Evolutionary conservation across 2,888 invertebrate species (phyloP), one percentile per base, ranked within the genome.

Genomic region (Meteorus cinctellus): DNA sequence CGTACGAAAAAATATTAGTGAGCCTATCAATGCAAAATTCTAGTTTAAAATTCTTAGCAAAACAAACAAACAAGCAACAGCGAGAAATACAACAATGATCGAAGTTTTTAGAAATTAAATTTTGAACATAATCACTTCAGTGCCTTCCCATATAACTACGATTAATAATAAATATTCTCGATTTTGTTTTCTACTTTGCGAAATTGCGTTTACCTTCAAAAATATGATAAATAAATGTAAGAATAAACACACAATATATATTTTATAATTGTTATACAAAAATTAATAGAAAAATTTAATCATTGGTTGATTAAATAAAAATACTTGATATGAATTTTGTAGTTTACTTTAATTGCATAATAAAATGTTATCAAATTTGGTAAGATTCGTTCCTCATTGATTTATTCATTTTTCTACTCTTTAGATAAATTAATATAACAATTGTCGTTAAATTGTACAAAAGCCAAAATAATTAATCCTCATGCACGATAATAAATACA

Each of bases 1-100:
- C 19, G 0, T n/a, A 19, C n/a, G 55, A 19, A 62, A 29, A 24
- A 74, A 65, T 65, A 41, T 63, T 76, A 74, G 81, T 81, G 80
- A 82, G 82, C 80, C 78, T 78, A 81, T 79, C 81, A 82, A 82
- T 82, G 81, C 80, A 81, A 81, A 72, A 78, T 73, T 75, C 77
- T 81, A 77, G 75, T 66, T 45, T 73, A 71, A 74, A 62, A 74
- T 34, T 34, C 4, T 34, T 2, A 2, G 60, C 36, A 27, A 34
- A n/a, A 45, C 19, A 45, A 62, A 16, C 29, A 31, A 45, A 16
- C 10, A n/a, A 48, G 48, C 1, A n/a, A n/a, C n/a, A 48, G 4
- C 14, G 19, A 24, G 8, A 55, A 55, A 4, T n/a, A 8, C 10
- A 48, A n/a, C n/a, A 48, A 48, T n/a, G 2, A 48, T n/a, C 1